Evolutionary conservation across 2,113 vertebrate genomes (phyloP), one percentile per base, ranked within the genome.

Genomic region (Lagopus muta): DNA sequence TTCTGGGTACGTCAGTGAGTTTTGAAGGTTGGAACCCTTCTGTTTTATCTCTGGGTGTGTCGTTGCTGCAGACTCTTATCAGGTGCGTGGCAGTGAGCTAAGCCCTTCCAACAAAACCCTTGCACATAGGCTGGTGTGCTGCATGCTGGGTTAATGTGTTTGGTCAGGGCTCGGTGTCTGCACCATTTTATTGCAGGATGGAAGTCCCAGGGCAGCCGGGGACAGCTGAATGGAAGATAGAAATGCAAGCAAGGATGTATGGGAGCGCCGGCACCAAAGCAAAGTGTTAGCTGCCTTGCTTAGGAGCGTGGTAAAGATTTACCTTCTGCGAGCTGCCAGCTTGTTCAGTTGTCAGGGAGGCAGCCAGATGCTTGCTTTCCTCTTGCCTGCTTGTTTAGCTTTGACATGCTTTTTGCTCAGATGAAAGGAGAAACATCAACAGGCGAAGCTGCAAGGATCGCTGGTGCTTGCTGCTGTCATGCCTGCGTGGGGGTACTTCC

Each of bases 11-110:
- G 0, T 13, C 12, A 34, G 27, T 60, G 75, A 36, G 30, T 6
- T 76, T 47, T 10, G 92, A 66, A 62, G 82, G 1, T 28, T 28
- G 1, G 55, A 67, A 42, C 42, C 61, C 8, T 1, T 8, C 54
- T 24, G 54, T 30, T 94, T 95, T 93, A 94, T 93, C 94, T 91
- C 54, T 15, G 88, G 91, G 92, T 60, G 92, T 86, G 94, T 8
- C 4, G 0, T 11, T 13, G 82, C 90, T 70, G 61, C 34, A 4
- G 85, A 66, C 85, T 70, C 80, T 86, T 94, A 92, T 83, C 95
- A 92, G 90, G 82, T 86, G 86, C 72, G 89, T 62, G 52, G 2
- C 10, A 22, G 52, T 2, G 78, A 89, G 79, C 1, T 0, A 58
- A 92, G 62, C 50, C 83, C 2, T 30, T 88, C 65, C 3, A 88